Percentiles rank a stretch among this genome's conserved stretches.
phyloP scores from a whole-genome alignment of 2,797 vertebrate species.

The Chaetodon trifasciatus region DNA sequence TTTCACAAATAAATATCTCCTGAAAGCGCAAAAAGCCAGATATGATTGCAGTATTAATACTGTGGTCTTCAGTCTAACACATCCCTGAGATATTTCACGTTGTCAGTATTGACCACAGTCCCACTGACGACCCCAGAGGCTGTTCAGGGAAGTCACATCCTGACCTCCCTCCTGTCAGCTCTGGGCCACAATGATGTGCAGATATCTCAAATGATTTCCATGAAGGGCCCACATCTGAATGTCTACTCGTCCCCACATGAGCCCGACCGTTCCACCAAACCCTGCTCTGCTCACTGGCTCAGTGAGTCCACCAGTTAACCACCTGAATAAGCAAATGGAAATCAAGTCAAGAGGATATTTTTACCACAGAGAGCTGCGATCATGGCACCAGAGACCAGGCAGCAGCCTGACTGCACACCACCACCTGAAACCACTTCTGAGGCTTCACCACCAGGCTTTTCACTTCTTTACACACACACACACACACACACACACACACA shows the following conservation, averaged over 20 bases:
- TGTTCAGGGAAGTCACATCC: neutral
- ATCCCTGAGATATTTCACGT: constrained; percentile 1
- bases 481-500: neutral
- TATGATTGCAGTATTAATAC: neutral
- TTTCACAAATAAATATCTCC: neutral
- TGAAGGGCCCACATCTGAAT: constrained; percentile 5
- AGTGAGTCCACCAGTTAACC: neutral
- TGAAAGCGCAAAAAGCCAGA: neutral
- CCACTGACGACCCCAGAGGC: neutral
- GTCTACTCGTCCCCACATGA: neutral
- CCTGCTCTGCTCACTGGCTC: constrained; percentile 17
- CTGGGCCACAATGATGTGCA: neutral
- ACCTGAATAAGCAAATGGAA: constrained; percentile 18
- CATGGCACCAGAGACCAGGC: constrained; percentile 4
- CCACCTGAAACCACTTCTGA: constrained; percentile 54
- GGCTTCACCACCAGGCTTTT: constrained; percentile 31
- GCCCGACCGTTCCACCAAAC: neutral
- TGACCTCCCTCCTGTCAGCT: constrained; percentile 3
- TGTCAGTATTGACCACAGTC: neutral
- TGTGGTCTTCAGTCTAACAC: neutral
- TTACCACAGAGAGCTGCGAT: neutral
- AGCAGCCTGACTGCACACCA: constrained; percentile 19
- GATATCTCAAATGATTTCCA: constrained; percentile 15
- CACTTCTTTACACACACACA: constrained; percentile 6
- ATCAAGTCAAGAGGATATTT: constrained; percentile 4